Base-by-base conservation (phyloP, 2,113 vertebrate genomes). In the Podarcis muralis region DNA sequence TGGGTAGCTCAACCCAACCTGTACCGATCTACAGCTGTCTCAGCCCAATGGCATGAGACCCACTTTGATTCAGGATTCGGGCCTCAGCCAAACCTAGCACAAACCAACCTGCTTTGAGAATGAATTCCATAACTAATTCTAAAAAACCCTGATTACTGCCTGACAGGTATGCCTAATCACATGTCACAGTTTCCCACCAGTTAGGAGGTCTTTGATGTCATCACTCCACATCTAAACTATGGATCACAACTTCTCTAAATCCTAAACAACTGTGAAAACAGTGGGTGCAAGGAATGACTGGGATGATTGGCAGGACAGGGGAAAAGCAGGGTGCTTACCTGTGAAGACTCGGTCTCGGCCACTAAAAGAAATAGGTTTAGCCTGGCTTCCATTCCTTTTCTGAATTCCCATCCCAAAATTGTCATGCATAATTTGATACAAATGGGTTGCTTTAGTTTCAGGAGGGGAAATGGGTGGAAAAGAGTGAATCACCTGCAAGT, bases 391-490 rank as follows among this genome's bases (percentile, higher is more conserved):
- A 88, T 94, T 91, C 78, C 88, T 94, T 62, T 95, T 93, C 93
- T 93, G 79, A 94, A 82, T 81, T 93, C 89, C 84, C 89, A 92
- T 95, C 88, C 78, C 89, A 69, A 95, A 94, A 95, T 84, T 87
- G 86, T 95, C 94, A 95, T 94, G 95, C 92, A 95, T 97, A 96
- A 96, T 97, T 96, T 94, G 92, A 97, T 94, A 95, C 96, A 96
- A 97, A 96, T 96, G 94, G 89, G 86, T 94, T 76, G 71, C 92
- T 91, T 94, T 92, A 82, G 62, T 91, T 96, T 96, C 87, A 86
- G 81, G 65, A 91, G 43, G 83, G 91, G 83, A 87, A 93, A 81
- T 72, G 87, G 84, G 88, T 0, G 1, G 77, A 93, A 90, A 92
- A 91, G 71, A 92, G 85, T 89, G 89, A 90, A 93, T 95, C 94